Conservation (phyloP, 2,888 invertebrate genomes). For the Acrocyrtus sp. region DNA sequence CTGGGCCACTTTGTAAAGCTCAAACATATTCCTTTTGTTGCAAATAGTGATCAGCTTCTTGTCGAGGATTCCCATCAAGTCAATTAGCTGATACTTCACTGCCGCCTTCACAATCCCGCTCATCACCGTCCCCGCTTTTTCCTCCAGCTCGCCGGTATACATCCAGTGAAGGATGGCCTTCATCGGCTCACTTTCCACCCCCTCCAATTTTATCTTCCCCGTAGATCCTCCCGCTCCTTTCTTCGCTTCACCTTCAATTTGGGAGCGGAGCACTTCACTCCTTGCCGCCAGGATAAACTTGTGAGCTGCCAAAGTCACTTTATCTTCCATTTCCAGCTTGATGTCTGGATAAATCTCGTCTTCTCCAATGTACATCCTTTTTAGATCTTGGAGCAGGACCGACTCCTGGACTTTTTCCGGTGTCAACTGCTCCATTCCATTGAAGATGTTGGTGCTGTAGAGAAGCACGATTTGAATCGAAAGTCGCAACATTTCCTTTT, state of each 20-base stretch:
- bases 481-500: too few species aligned
- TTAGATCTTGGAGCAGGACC: not conserved
- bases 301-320: not conserved
- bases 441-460: too few species aligned
- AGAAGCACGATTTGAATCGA: too few species aligned
- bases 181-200: not conserved
- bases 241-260: not conserved
- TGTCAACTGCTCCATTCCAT: too few species aligned
- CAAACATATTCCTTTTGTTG: constrained; percentile 11
- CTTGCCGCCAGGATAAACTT: constrained; percentile 25
- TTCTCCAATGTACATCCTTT: not conserved
- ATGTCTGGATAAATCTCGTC: not conserved
- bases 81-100: not conserved
- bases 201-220: not conserved
- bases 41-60: constrained; percentile 8
- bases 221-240: not conserved
- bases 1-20: constrained; percentile 8
- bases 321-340: constrained; percentile 2
- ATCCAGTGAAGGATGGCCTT: constrained; percentile 19
- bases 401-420: too few species aligned
- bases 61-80: constrained; percentile 6
- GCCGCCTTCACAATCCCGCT: constrained; percentile 7
- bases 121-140: not conserved
- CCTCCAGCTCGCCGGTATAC: constrained; percentile 15
- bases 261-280: not conserved